A percentile compares a stretch with the other conserved stretches of the same genome.
phyloP scores from a whole-genome alignment of 2,888 invertebrate species.

The Amblyjoppa proteus region DNA sequence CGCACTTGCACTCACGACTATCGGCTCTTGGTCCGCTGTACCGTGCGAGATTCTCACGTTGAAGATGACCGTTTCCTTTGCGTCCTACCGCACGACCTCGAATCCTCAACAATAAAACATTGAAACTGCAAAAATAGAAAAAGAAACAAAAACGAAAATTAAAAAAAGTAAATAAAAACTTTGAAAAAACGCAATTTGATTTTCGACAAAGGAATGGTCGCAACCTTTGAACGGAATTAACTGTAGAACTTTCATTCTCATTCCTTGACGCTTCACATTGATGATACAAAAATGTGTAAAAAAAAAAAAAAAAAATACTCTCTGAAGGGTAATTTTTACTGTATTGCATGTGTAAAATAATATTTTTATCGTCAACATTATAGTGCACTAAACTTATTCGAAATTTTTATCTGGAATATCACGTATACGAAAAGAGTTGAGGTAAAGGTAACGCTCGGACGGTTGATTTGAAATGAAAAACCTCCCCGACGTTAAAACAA shows the following conservation, averaged over 20 bases:
- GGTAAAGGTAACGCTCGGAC: no score
- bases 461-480: no score
- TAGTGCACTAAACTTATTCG: no score
- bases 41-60: not conserved
- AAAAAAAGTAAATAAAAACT: not conserved
- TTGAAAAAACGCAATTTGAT: not conserved
- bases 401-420: no score
- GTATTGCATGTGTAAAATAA: no score
- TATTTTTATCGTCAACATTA: no score
- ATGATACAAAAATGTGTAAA: no score
- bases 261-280: not conserved
- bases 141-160: not conserved
- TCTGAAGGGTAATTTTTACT: no score
- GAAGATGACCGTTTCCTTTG: not conserved
- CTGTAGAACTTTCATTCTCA: not conserved
- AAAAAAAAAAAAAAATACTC: no score
- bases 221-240: not conserved
- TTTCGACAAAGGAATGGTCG: not conserved
- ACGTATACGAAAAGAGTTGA: no score
- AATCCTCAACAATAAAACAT: not conserved
- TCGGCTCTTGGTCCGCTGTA: slow-evolving; percentile 23
- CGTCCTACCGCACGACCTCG: not conserved
- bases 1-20: slow-evolving; percentile 56
- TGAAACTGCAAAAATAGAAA: not conserved
- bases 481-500: no score